Conservation (phyloP, 2,888 invertebrate genomes). For the Argynnis bischoffii region DNA sequence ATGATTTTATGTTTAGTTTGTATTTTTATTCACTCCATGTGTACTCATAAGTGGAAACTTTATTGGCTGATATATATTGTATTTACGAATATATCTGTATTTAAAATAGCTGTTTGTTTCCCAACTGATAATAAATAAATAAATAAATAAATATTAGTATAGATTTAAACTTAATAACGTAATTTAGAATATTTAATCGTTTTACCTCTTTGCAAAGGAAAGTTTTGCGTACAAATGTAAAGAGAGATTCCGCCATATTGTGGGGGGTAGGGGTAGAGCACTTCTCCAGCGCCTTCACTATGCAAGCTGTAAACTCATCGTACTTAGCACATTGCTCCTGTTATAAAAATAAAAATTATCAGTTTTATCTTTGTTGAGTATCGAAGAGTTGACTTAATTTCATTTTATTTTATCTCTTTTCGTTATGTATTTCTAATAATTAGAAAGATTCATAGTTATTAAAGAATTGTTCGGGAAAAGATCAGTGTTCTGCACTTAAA, state of each 20-base stretch:
- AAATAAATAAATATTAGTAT: too few relatives aligned
- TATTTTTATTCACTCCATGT: too few relatives aligned
- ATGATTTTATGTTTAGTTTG: too few relatives aligned
- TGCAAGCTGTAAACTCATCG: slow-evolving; percentile 79
- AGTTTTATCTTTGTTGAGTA: not conserved
- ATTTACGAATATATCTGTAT: too few relatives aligned
- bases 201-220: slow-evolving; percentile 79
- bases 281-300: slow-evolving; percentile 83
- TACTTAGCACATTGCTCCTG: slow-evolving; percentile 79
- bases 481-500: too few relatives aligned
- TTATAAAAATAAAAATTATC: not conserved
- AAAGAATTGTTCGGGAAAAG: not conserved
- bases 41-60: too few relatives aligned
- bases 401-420: too few relatives aligned
- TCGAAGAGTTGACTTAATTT: not conserved
- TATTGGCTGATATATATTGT: too few relatives aligned
- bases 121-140: too few relatives aligned
- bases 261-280: slow-evolving; percentile 89
- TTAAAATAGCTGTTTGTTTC: too few relatives aligned
- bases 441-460: not conserved
- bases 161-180: not conserved
- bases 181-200: not conserved
- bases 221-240: slow-evolving; percentile 86
- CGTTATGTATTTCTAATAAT: too few relatives aligned
- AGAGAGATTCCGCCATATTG: slow-evolving; percentile 89